phyloP scores from a whole-genome alignment of 2,113 vertebrate species.

The Hyperoodon ampullatus region DNA sequence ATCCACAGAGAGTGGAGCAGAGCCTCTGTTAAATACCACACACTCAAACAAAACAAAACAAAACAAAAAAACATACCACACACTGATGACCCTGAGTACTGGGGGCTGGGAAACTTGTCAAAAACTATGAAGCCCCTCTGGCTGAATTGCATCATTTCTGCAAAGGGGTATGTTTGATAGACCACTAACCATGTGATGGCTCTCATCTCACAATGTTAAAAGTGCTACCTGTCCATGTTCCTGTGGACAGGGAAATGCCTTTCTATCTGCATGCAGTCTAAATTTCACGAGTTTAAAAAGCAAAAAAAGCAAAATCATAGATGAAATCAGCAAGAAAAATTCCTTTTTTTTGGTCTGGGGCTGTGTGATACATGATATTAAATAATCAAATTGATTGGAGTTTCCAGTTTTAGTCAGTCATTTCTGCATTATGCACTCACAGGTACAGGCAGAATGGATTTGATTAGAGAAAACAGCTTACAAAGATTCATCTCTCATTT shows the following conservation, averaged over 20 bases:
- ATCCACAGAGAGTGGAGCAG: not conserved
- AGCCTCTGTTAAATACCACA: not conserved
- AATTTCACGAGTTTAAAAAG: not conserved
- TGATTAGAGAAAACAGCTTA: slow-evolving; percentile 54
- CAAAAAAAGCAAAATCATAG: not conserved
- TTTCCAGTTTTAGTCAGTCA: not conserved
- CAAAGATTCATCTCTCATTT: slow-evolving; percentile 40
- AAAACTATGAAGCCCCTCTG: not conserved
- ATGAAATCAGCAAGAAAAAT: not conserved
- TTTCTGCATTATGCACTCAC: not conserved
- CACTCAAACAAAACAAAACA: too few relatives aligned
- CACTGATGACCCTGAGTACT: not conserved
- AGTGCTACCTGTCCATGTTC: not conserved
- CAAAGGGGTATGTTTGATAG: not conserved
- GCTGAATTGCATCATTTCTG: not conserved
- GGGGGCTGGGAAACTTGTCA: not conserved
- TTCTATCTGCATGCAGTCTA: not conserved
- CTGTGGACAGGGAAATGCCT: not conserved
- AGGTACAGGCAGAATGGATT: slow-evolving; percentile 33
- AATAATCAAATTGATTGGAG: not conserved
- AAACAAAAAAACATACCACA: not conserved
- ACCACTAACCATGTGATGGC: fast-evolving
- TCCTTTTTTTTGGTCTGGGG: not conserved
- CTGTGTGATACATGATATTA: not conserved
- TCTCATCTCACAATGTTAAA: not conserved